Base-by-base conservation (phyloP, 1,140 invertebrate genomes). In the Cataglyphis hispanica region DNA sequence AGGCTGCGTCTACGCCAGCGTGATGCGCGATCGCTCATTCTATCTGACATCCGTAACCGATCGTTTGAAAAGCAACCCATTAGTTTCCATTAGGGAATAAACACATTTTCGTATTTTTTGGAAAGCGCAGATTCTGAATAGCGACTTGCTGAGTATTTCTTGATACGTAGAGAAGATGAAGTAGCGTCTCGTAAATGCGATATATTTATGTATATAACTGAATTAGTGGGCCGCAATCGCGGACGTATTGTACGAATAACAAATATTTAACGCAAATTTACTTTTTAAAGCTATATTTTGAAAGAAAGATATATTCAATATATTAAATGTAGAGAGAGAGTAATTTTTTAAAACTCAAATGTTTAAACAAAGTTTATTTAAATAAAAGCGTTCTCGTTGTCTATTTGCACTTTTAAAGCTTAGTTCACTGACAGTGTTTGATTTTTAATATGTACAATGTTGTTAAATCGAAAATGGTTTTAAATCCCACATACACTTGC, bases 21-120 rank as follows among this genome's bases (percentile, higher is more conserved):
- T 63, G 31, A 78, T 31, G 31, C 31, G 76, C 76, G 43, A 80
- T 80, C 63, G 16, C 31, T 80, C 76, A 69, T 56, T 69, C 63
- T 34, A 43, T 11, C 31, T 69, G 76, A 80, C 61, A 19, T 67
- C 1, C 40, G 40, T 66, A 78, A 78, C 34, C 63, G n/a, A 27
- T 16, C 63, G 43, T 31, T 37, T 10, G 63, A 66, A 69, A 40
- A 1, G 63, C n/a, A 67, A 19, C 19, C 60, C 63, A 80, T 80
- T 80, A 50, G 43, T 53, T 67, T 11, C 76, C 63, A 43, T 37
- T 53, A 25, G 16, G 31, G 31, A 25, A 25, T n/a, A 40, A 56
- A 27, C n/a, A 37, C 37, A 13, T 31, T 76, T 58, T 43, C 6
- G 10, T 61, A 60, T 3, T 22, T 34, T 25, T 60, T 4, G 53